phyloP scores from a whole-genome alignment of 2,797 vertebrate species.

The Melanotaenia maccullochi region DNA sequence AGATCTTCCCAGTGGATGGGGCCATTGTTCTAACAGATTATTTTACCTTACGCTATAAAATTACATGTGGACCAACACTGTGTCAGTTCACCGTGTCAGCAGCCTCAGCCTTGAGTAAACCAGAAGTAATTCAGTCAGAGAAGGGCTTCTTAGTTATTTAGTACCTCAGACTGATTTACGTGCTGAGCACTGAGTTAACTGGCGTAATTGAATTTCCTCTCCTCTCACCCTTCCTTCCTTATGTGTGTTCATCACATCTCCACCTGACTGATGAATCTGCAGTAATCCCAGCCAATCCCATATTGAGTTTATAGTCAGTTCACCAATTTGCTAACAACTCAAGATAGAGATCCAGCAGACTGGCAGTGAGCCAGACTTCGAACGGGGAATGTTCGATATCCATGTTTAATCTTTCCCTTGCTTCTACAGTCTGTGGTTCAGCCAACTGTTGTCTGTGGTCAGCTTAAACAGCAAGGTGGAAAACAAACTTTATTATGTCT shows the following conservation, averaged over 20 bases:
- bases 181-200: conserved; percentile 24
- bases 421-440: conserved; percentile 15
- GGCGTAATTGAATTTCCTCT: conserved; percentile 42
- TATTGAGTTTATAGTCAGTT: conserved; percentile 26
- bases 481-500: no score
- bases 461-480: no score
- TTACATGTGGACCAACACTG: not conserved
- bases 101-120: conserved; percentile 25
- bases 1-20: conserved; percentile 1
- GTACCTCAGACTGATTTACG: conserved; percentile 37
- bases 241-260: conserved; percentile 11
- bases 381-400: conserved; percentile 10
- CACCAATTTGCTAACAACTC: conserved; percentile 34
- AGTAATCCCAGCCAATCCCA: conserved; percentile 20
- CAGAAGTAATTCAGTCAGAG: conserved; percentile 30
- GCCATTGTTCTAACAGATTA: conserved; percentile 2
- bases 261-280: conserved; percentile 37
- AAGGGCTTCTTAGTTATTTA: conserved; percentile 47
- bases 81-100: conserved; percentile 14
- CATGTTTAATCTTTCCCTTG: conserved; percentile 6
- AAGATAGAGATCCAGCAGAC: conserved; percentile 21
- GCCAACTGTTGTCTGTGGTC: no score
- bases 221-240: conserved; percentile 20
- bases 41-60: not conserved
- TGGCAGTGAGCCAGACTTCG: conserved; percentile 38